Base-by-base conservation (phyloP, 2,113 vertebrate species). In the Cheilinus undulatus region DNA sequence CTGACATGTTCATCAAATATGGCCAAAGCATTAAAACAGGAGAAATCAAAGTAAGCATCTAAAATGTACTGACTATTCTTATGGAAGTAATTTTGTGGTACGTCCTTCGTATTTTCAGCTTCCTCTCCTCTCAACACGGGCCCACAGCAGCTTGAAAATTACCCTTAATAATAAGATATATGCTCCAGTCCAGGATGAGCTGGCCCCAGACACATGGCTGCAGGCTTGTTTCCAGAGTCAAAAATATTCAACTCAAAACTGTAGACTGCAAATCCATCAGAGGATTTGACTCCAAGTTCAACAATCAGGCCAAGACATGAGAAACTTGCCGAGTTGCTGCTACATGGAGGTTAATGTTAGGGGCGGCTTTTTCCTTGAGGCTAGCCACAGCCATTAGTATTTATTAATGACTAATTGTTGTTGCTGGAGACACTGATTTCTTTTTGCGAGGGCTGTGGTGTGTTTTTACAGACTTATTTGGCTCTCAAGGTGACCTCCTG, bases 331-430 rank as follows among this genome's bases (percentile, higher is more conserved):
- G 7, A n/a, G 59, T 40, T 38, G 63, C 57, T 20, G 67, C 36
- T 5, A 52, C 20, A 43, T n/a, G 19, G 45, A 69, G 85, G 84
- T 88, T 82, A 76, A 84, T 84, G 64, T 72, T 36, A 8, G 51
- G 67, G 81, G 2, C n/a, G 20, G 42, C 53, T 73, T 19, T 78
- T n/a, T 74, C 84, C 70, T 61, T 15, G 34, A 78, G 54, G 64
- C 71, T 22, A 19, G 50, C 28, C 67, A 43, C 11, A 15, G 69
- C 27, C 78, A 53, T 89, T 85, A 75, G 73, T 85, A 69, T 80
- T 72, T 83, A 89, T 83, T 73, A 82, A 68, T 72, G 63, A 77
- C 59, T 85, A 84, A 87, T 80, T 86, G 69, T 78, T 83, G 70
- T 54, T 34, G 68, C 51, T 69, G 42, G 40, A 42, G 36, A 56